These are phyloP conservation scores for Caenorhabditis sinica DNA, from an alignment of 2,888 invertebrate species.

Conservation along the genomic window DNA sequence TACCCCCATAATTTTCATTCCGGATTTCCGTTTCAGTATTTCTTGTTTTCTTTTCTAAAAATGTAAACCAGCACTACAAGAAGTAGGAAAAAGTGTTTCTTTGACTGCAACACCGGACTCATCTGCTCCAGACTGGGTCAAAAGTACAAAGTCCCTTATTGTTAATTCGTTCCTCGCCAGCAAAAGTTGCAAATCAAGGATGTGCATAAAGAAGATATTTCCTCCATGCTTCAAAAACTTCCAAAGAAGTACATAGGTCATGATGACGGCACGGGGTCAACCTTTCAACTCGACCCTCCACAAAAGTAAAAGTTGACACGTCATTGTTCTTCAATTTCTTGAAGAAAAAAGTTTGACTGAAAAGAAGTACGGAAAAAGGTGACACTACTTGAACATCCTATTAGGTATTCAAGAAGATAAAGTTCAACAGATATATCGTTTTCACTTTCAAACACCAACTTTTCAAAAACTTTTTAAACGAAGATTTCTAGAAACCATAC, in stretches of 20 bases:
- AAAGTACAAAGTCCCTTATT: constrained; percentile 47
- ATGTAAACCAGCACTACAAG: no score
- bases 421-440: constrained; percentile 41
- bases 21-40: no score
- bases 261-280: constrained; percentile 30
- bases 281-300: constrained; percentile 45
- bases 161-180: constrained; percentile 47
- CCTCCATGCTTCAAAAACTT: constrained; percentile 58
- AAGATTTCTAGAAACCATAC: constrained; percentile 1
- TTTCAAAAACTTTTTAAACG: background rate
- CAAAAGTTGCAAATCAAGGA: constrained; percentile 43
- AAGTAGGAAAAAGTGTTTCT: no score
- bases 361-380: constrained; percentile 39
- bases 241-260: constrained; percentile 58
- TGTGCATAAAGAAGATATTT: constrained; percentile 52
- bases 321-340: constrained; percentile 38
- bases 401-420: constrained; percentile 52
- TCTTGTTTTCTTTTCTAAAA: no score
- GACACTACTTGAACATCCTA: constrained; percentile 45
- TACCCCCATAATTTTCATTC: no score
- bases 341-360: background rate
- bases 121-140: constrained; percentile 23
- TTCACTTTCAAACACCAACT: constrained; percentile 18
- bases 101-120: background rate
- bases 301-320: constrained; percentile 27